These are phyloP conservation scores for Brachionus sp. DNA, from an alignment of 1,140 invertebrate species.

Conservation along the genomic window DNA sequence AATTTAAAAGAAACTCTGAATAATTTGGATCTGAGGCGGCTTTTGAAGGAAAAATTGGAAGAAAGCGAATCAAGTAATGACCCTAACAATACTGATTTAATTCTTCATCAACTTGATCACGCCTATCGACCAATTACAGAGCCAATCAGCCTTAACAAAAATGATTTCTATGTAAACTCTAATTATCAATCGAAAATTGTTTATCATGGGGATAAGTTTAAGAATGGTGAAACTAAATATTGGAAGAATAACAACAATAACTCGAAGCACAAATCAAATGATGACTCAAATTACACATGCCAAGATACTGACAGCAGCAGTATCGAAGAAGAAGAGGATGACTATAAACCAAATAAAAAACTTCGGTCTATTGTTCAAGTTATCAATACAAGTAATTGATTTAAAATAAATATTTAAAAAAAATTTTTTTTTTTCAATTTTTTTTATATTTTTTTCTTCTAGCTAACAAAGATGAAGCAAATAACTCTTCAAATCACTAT, in stretches of 20 bases:
- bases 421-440: not conserved
- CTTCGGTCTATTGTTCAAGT: slow-evolving; percentile 27
- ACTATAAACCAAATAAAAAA: slow-evolving; percentile 18
- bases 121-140: slow-evolving; percentile 18
- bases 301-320: not conserved
- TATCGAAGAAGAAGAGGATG: not conserved
- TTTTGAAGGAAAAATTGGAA: not conserved
- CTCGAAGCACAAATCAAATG: not conserved
- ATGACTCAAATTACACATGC: not conserved
- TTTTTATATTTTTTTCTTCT: not conserved
- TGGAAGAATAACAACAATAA: not conserved
- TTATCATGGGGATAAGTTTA: not conserved
- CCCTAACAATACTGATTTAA: not conserved
- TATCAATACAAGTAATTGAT: not conserved
- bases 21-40: not conserved
- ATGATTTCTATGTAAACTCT: slow-evolving; percentile 30
- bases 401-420: not conserved
- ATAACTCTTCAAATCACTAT: not conserved
- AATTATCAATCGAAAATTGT: not conserved
- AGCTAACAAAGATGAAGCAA: slow-evolving; percentile 6
- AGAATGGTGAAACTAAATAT: not conserved
- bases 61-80: not conserved
- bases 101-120: not conserved
- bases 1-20: slow-evolving; percentile 25
- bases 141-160: not conserved